These are phyloP conservation scores for Jordanella pulchra DNA, from an alignment of 2,797 vertebrate genomes.

Conservation along the genomic window DNA sequence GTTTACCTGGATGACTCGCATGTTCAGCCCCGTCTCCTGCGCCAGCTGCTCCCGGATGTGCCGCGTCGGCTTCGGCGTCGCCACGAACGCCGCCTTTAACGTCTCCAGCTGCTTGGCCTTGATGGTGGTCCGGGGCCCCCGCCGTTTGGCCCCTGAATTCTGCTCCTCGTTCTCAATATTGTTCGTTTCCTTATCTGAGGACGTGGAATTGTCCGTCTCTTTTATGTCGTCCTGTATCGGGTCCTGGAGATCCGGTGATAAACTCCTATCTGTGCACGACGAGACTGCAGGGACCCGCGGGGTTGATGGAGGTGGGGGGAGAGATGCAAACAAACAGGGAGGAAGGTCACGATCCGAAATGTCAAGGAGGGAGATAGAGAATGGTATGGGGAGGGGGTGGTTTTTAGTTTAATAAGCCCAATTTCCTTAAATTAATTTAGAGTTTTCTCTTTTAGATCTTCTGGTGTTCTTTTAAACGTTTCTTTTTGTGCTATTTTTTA, in stretches of 20 bases:
- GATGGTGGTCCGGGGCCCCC: constrained; percentile 95
- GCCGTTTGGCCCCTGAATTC: constrained; percentile 90
- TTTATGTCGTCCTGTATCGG: constrained; percentile 92
- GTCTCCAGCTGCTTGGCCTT: constrained; percentile 97
- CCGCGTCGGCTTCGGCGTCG: constrained; percentile 92
- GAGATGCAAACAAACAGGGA: constrained; percentile 32
- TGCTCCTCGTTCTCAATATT: constrained; percentile 96
- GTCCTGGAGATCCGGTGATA: constrained; percentile 95
- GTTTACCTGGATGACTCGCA: constrained; percentile 93
- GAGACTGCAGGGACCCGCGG: constrained; percentile 83
- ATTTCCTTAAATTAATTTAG: not conserved
- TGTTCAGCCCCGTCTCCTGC: constrained; percentile 94
- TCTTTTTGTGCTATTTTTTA: not conserved
- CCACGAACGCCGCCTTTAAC: constrained; percentile 92
- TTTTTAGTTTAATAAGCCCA: constrained; percentile 34
- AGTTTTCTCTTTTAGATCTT: not conserved
- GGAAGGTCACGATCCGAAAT: constrained; percentile 53
- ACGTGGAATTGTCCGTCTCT: constrained; percentile 95
- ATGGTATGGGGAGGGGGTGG: not conserved
- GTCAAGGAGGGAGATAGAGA: constrained; percentile 11
- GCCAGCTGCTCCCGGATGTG: constrained; percentile 95
- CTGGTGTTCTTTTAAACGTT: too few species aligned
- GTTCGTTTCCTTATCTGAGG: constrained; percentile 95
- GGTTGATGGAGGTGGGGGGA: not conserved
- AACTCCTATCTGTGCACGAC: constrained; percentile 95